Conservation (phyloP, 1,140 invertebrate genomes). For the Hyposmocoma kahamanoa region DNA sequence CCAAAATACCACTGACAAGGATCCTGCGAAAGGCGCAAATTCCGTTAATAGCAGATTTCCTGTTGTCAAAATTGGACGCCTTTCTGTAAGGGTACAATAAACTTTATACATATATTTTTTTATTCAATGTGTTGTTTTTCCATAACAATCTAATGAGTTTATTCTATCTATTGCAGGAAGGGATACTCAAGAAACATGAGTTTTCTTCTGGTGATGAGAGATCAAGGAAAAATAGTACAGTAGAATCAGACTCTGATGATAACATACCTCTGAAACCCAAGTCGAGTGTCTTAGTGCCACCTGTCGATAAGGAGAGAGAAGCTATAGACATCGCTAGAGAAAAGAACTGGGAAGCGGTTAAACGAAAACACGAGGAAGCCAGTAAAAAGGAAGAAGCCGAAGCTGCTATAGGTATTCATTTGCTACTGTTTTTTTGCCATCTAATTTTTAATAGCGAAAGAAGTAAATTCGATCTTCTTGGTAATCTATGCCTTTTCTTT, state of each 20-base stretch:
- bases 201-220: constrained; percentile 39
- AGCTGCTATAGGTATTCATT: constrained; percentile 57
- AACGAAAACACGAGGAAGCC: constrained; percentile 72
- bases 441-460: constrained; percentile 18
- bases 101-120: not conserved
- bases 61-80: constrained; percentile 58
- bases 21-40: constrained; percentile 44
- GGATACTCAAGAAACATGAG: constrained; percentile 62
- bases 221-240: constrained; percentile 57
- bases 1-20: constrained; percentile 43
- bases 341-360: constrained; percentile 72
- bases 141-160: not conserved
- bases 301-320: constrained; percentile 66
- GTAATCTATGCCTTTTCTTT: too few relatives aligned
- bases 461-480: too few relatives aligned
- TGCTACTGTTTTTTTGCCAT: constrained; percentile 7
- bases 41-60: constrained; percentile 60
- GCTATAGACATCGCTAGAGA: constrained; percentile 72
- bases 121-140: not conserved
- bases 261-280: constrained; percentile 63
- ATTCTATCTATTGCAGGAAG: constrained; percentile 44
- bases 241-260: constrained; percentile 71
- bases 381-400: constrained; percentile 68
- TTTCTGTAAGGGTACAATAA: constrained; percentile 45
- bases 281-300: constrained; percentile 32